Percentiles rank a stretch among this genome's conserved stretches.
phyloP scores from a whole-genome alignment of 2,797 vertebrate species.

The Spinus olivaceus region DNA sequence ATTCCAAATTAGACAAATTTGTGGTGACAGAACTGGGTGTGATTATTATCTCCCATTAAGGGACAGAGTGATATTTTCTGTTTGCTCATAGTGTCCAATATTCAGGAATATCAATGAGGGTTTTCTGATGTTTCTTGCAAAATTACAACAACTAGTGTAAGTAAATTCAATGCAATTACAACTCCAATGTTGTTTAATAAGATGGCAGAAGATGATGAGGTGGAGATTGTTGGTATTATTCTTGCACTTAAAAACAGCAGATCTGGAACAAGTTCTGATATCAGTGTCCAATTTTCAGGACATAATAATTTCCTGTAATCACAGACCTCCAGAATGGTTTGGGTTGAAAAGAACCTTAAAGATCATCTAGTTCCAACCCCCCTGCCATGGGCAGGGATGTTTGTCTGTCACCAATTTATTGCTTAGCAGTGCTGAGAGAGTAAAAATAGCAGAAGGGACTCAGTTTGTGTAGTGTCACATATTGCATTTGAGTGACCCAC shows the following conservation, averaged over 20 bases:
- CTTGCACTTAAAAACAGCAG: background rate
- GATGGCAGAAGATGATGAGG: background rate
- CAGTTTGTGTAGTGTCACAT: background rate
- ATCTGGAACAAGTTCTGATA: background rate
- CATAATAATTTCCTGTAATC: background rate
- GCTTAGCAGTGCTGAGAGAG: background rate
- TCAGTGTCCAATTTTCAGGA: background rate
- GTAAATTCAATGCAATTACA: background rate
- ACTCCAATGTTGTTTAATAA: background rate
- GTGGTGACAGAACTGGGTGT: background rate
- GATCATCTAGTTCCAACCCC: background rate
- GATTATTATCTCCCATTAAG: background rate
- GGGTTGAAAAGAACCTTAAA: background rate
- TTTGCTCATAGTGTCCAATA: background rate
- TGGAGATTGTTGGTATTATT: background rate
- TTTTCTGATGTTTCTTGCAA: background rate
- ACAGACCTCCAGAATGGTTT: background rate
- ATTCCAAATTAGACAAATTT: background rate
- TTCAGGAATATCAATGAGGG: background rate
- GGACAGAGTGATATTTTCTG: background rate
- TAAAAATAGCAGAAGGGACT: background rate
- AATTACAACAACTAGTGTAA: background rate
- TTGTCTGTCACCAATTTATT: background rate
- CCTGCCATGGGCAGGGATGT: background rate
- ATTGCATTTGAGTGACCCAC: background rate